A percentile compares a stretch with the other conserved stretches of the same genome.
phyloP scores from a whole-genome alignment of 2,797 vertebrate species.

The Coccyzus lansbergi region DNA sequence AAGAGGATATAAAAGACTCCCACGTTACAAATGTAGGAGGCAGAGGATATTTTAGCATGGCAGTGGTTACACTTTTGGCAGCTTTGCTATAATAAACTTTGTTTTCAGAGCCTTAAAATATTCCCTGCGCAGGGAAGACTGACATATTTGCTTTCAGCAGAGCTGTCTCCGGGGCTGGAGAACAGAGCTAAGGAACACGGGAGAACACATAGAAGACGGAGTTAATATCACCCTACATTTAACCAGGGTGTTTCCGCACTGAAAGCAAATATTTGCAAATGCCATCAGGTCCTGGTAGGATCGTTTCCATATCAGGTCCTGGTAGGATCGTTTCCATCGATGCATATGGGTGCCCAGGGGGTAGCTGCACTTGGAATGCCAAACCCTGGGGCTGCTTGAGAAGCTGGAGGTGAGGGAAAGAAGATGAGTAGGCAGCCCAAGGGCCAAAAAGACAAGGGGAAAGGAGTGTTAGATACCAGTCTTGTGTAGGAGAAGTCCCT shows the following conservation, averaged over 20 bases:
- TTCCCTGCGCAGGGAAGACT: slow-evolving; percentile 32
- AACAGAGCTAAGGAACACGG: not conserved
- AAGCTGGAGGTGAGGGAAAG: not conserved
- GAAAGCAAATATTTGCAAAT: slow-evolving; percentile 3
- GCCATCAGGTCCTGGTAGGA: not conserved
- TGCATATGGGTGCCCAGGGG: not conserved
- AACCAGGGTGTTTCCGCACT: slow-evolving; percentile 9
- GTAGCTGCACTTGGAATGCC: rapidly evolving
- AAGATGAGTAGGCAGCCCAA: not conserved
- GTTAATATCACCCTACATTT: not conserved
- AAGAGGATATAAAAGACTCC: slow-evolving; percentile 71
- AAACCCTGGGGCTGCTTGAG: not conserved
- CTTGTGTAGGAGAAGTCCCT: not conserved
- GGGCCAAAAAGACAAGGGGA: not conserved
- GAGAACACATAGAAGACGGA: not conserved
- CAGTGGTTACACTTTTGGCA: slow-evolving; percentile 67
- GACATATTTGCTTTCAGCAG: slow-evolving; percentile 45
- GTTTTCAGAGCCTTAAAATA: slow-evolving; percentile 72
- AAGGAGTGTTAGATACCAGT: not conserved
- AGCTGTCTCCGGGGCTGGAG: slow-evolving; percentile 13
- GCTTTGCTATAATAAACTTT: slow-evolving; percentile 65
- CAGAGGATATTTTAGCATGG: slow-evolving; percentile 70
- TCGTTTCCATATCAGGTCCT: not conserved
- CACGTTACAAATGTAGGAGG: slow-evolving; percentile 66
- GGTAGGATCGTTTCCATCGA: not conserved